These are phyloP conservation scores for Ormyrus pomaceus DNA, from an alignment of 2,888 invertebrate species.

Conservation along the genomic window DNA sequence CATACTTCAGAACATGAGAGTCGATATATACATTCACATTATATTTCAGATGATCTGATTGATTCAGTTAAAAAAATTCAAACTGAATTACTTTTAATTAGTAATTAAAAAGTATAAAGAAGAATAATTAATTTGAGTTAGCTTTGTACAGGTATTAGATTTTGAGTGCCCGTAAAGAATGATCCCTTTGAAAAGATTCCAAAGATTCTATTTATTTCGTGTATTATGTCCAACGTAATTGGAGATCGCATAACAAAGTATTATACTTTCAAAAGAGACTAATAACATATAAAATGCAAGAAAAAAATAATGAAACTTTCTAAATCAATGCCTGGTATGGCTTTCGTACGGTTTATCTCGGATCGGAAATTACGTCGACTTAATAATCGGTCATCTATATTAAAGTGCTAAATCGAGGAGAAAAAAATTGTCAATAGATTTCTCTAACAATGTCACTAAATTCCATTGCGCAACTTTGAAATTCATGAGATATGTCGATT, in stretches of 20 bases:
- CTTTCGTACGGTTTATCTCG: constrained; percentile 49
- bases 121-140: background rate
- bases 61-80: too few relatives aligned
- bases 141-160: background rate
- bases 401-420: constrained; percentile 11
- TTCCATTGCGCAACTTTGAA: constrained; percentile 21
- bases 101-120: too few relatives aligned
- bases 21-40: too few relatives aligned
- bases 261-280: constrained; percentile 49
- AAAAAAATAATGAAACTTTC: constrained; percentile 50
- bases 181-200: constrained; percentile 41
- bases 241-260: constrained; percentile 37
- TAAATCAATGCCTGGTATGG: constrained; percentile 43
- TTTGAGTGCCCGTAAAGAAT: constrained; percentile 9
- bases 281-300: constrained; percentile 31
- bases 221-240: constrained; percentile 9
- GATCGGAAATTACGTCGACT: constrained; percentile 28
- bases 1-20: too few relatives aligned
- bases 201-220: background rate
- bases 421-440: constrained; percentile 30
- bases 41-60: too few relatives aligned
- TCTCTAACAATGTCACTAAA: background rate
- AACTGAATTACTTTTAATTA: too few relatives aligned
- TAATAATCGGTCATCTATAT: constrained; percentile 38
- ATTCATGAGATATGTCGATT: constrained; percentile 19